phyloP scores from a whole-genome alignment of 2,797 vertebrate species.

The Falco rusticolus region DNA sequence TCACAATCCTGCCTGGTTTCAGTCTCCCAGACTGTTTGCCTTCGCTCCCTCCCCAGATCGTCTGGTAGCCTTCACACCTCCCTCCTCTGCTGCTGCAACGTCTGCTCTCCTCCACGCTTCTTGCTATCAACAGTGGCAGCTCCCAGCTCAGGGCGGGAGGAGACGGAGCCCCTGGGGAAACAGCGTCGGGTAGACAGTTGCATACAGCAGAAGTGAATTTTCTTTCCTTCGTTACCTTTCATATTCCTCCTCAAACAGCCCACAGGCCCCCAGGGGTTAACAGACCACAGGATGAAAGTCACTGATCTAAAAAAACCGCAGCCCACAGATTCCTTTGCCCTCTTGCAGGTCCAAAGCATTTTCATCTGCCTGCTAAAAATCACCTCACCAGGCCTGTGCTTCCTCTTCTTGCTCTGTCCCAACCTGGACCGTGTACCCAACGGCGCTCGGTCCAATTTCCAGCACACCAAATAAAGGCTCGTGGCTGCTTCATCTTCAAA shows the following conservation, averaged over 20 bases:
- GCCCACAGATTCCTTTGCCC: not conserved
- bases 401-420: not conserved
- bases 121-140: not conserved
- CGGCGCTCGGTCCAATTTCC: rapidly evolving
- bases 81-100: not conserved
- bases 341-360: not conserved
- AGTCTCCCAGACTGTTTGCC: constrained; percentile 34
- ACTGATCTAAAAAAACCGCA: not conserved
- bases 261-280: not conserved
- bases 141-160: not conserved
- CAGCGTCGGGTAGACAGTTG: not conserved
- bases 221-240: not conserved
- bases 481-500: not conserved
- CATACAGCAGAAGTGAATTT: not conserved
- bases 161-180: not conserved
- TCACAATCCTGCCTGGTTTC: not conserved
- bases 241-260: not conserved
- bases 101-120: not conserved
- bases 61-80: constrained; percentile 48
- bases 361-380: not conserved
- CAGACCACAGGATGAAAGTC: not conserved
- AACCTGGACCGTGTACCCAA: not conserved
- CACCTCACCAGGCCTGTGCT: not conserved
- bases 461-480: not conserved
- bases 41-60: not conserved